Conservation (phyloP, 2,113 vertebrate genomes). For the Gymnogyps californianus region DNA sequence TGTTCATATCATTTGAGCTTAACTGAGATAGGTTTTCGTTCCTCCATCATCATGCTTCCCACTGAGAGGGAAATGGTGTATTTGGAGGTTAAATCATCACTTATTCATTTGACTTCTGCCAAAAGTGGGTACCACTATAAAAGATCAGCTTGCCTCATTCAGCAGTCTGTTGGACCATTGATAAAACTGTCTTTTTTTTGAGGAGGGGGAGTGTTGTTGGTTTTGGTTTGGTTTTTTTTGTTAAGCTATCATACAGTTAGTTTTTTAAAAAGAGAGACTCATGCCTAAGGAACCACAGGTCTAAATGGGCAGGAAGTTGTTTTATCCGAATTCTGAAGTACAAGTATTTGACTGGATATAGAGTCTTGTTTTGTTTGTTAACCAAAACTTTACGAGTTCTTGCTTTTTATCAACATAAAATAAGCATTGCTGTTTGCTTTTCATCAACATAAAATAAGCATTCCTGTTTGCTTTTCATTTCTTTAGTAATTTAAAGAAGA, state of each 20-base stretch:
- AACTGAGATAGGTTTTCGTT: neutral
- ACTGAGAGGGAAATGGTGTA: neutral
- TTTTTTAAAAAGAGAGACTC: neutral
- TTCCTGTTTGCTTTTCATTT: neutral
- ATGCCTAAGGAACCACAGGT: neutral
- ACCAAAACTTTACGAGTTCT: neutral
- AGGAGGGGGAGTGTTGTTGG: accelerated
- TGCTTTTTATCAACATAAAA: neutral
- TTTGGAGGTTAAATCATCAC: neutral
- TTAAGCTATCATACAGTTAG: neutral
- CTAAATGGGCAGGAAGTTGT: neutral
- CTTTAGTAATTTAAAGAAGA: neutral
- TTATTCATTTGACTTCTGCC: neutral
- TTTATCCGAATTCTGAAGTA: neutral
- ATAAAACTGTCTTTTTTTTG: neutral
- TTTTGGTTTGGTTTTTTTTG: neutral
- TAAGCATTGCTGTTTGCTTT: neutral
- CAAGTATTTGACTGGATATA: neutral
- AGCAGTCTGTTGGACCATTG: neutral
- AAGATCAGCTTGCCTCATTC: neutral
- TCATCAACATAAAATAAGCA: neutral
- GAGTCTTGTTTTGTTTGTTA: neutral
- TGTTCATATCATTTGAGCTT: neutral
- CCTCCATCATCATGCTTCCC: neutral
- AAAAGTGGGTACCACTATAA: neutral